These are phyloP conservation scores for Eleginops maclovinus DNA, from an alignment of 2,113 vertebrate species.

Conservation along the genomic window DNA sequence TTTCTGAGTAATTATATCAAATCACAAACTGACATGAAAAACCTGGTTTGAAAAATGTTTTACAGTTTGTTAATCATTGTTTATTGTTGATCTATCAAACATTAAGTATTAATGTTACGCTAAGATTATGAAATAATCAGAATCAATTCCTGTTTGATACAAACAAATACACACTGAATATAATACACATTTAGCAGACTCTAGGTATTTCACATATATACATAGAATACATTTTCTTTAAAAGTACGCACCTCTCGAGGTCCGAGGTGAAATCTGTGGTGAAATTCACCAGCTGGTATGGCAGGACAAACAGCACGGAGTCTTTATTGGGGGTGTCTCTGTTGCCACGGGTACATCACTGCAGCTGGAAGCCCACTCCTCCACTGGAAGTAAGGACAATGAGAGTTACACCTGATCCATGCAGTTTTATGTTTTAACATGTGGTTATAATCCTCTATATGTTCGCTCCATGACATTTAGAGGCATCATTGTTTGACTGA, in stretches of 20 bases:
- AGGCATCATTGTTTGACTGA: not conserved
- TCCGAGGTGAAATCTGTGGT: constrained; percentile 49
- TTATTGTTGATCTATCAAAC: no score
- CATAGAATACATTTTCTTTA: no score
- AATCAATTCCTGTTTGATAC: no score
- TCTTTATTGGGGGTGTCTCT: constrained; percentile 45
- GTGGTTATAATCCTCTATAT: not conserved
- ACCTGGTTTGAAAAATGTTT: no score
- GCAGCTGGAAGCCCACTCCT: constrained; percentile 52
- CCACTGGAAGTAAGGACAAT: constrained; percentile 61
- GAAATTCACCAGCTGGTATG: constrained; percentile 67
- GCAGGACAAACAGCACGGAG: constrained; percentile 51
- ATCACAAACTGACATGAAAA: no score
- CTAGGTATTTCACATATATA: no score
- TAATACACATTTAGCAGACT: no score
- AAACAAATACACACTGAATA: no score
- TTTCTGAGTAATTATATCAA: no score
- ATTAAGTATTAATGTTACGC: no score
- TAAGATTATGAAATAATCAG: no score
- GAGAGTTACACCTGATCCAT: not conserved
- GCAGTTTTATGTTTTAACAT: not conserved
- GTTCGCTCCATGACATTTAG: not conserved
- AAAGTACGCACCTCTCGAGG: constrained; percentile 60
- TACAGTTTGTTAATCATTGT: no score
- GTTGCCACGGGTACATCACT: constrained; percentile 40